Percentiles rank a stretch among this genome's conserved stretches.
Evolutionary conservation across 2,888 invertebrate species (phyloP).

Genomic region (Entomobrya multifasciata): DNA sequence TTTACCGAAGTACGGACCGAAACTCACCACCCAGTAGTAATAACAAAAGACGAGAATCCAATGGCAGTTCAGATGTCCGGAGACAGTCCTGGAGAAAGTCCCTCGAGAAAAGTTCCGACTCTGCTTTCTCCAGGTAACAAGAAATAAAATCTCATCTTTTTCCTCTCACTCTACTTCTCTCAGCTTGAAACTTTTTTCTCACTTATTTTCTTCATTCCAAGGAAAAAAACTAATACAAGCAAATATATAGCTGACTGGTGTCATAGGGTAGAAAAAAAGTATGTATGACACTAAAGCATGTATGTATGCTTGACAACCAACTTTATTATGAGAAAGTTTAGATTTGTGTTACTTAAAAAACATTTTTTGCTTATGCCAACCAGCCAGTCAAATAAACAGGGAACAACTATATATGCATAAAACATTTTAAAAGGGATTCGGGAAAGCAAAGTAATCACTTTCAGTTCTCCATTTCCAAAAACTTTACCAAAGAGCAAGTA

Average conservation of each 20-base stretch:
- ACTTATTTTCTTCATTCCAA: too few relatives aligned
- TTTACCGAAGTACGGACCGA: constrained; percentile 95
- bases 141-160: neutral
- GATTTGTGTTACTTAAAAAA: too few relatives aligned
- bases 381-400: neutral
- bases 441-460: neutral
- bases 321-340: neutral
- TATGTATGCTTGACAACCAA: too few relatives aligned
- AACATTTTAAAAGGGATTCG: neutral
- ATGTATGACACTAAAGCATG: too few relatives aligned
- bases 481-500: neutral
- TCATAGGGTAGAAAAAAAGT: neutral
- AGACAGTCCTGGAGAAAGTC: constrained; percentile 95
- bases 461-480: neutral
- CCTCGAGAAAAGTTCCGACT: constrained; percentile 95
- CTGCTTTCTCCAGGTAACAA: constrained; percentile 92
- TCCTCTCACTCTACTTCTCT: neutral
- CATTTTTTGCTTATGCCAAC: too few relatives aligned
- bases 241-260: too few relatives aligned
- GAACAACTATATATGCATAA: constrained; percentile 27
- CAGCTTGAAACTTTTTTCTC: neutral
- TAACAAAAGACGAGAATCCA: constrained; percentile 81
- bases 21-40: constrained; percentile 82
- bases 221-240: neutral
- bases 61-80: constrained; percentile 84